These are phyloP conservation scores for Nebria brevicollis DNA, from an alignment of 2,888 invertebrate genomes.

Conservation along the genomic window DNA sequence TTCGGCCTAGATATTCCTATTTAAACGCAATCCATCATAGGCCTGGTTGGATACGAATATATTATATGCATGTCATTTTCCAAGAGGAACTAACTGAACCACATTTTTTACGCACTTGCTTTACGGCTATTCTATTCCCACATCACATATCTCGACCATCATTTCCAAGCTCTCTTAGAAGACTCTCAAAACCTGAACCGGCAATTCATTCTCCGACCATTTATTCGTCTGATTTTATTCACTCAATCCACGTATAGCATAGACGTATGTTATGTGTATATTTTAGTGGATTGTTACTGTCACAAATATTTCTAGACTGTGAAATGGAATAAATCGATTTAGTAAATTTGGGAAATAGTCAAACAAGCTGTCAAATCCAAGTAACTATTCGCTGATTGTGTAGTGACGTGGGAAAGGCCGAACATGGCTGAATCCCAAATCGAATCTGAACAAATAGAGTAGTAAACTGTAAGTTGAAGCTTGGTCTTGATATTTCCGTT, in stretches of 20 bases:
- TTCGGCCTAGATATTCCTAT: neutral
- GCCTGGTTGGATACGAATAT: constrained; percentile 8
- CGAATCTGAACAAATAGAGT: neutral
- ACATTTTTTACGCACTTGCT: too few species aligned
- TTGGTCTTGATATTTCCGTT: neutral
- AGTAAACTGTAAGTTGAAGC: neutral
- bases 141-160: too few species aligned
- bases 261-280: too few species aligned
- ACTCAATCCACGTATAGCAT: too few species aligned
- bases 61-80: constrained; percentile 8
- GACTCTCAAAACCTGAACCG: neutral
- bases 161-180: too few species aligned
- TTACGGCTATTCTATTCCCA: neutral
- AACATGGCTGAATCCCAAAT: neutral
- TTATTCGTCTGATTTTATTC: neutral
- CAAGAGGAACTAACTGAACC: neutral
- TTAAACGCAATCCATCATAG: constrained; percentile 4
- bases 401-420: neutral
- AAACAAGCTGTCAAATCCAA: too few species aligned
- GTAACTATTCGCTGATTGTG: neutral
- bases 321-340: too few species aligned
- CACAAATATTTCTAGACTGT: too few species aligned
- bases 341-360: too few species aligned
- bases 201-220: neutral
- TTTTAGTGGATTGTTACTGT: too few species aligned